A percentile compares a stretch with the other conserved stretches of the same genome.
Conservation (phyloP, 2,888 invertebrate genomes). For the Heliconius hortense region DNA sequence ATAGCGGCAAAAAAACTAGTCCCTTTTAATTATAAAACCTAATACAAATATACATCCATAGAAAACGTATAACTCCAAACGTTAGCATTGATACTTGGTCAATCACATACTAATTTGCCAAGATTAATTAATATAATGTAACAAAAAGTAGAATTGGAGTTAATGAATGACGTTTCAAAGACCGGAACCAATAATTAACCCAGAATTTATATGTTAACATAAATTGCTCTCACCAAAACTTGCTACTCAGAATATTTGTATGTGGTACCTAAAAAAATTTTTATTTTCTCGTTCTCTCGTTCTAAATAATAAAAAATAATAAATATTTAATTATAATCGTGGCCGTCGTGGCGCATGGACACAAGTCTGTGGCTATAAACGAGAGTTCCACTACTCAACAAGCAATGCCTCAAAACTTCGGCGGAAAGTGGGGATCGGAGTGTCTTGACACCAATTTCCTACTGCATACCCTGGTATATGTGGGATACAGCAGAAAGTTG, state of each 20-base stretch:
- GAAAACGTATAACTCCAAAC: not conserved
- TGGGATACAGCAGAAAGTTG: too few relatives aligned
- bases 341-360: too few relatives aligned
- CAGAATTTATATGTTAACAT: constrained; percentile 9
- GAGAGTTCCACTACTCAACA: too few relatives aligned
- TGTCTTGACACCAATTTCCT: too few relatives aligned
- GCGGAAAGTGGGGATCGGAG: too few relatives aligned
- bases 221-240: constrained; percentile 1
- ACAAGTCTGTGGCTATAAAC: too few relatives aligned
- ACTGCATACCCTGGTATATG: too few relatives aligned
- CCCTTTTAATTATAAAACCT: not conserved
- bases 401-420: too few relatives aligned
- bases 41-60: not conserved
- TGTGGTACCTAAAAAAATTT: not conserved
- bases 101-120: constrained; percentile 19
- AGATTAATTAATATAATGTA: constrained; percentile 19
- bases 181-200: constrained; percentile 19
- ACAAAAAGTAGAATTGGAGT: constrained; percentile 12
- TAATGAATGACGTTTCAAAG: constrained; percentile 20
- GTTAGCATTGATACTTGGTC: not conserved
- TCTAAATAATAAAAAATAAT: too few relatives aligned
- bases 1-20: too few relatives aligned
- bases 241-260: not conserved
- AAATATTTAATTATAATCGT: too few relatives aligned
- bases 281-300: not conserved